Evolutionary conservation across 64 coral and sea anemone genomes (phyloP).

Genomic region (Actinia equina): DNA sequence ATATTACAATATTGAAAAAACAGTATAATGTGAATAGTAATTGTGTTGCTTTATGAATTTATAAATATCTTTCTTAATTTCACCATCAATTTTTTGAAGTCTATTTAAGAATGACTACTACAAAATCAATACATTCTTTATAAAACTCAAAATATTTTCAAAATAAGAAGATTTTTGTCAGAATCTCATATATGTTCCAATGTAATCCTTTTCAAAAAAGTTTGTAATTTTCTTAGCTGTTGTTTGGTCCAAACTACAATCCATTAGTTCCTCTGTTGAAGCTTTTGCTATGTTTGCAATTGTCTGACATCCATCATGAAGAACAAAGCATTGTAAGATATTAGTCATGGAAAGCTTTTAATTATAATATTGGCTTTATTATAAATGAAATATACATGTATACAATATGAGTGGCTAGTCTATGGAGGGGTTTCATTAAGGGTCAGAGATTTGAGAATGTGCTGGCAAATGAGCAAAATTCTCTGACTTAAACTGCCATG

Average conservation of each 20-base stretch:
- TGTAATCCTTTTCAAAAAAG: conserved; percentile 77
- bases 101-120: background rate
- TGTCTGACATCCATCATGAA: conserved; percentile 83
- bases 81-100: background rate
- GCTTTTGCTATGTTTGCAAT: conserved; percentile 72
- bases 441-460: too few relatives aligned
- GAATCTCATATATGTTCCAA: background rate
- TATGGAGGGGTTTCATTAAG: too few relatives aligned
- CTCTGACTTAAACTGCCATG: too few relatives aligned
- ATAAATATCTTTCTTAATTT: background rate
- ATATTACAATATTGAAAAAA: background rate
- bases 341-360: conserved; percentile 32
- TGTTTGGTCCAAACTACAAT: conserved; percentile 88
- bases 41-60: background rate
- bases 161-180: background rate
- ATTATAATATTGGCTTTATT: background rate
- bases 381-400: too few relatives aligned
- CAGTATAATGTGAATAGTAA: background rate
- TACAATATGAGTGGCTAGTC: too few relatives aligned
- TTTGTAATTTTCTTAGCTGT: conserved; percentile 77
- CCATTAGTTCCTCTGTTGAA: conserved; percentile 65
- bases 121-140: background rate
- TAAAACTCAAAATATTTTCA: background rate
- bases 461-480: too few relatives aligned
- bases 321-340: conserved; percentile 75